Evolutionary conservation across 2,113 vertebrate species (phyloP).

Genomic region (Arizona elegans): DNA sequence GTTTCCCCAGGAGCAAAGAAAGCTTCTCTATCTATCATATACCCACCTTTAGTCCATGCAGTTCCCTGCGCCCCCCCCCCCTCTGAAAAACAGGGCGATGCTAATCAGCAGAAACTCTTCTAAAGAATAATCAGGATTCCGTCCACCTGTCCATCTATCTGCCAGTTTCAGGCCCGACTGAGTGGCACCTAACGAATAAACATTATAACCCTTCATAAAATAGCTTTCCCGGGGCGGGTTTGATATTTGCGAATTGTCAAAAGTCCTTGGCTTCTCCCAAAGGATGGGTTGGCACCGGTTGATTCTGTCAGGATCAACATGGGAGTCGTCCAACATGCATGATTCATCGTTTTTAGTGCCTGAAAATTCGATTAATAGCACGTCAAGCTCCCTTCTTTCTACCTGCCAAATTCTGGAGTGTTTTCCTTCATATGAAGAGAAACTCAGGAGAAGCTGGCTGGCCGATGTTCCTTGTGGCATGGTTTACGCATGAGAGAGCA

Average conservation of each 20-base stretch:
- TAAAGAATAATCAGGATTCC: not conserved
- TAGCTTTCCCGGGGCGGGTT: not conserved
- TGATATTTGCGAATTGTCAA: not conserved
- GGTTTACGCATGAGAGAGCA: no score
- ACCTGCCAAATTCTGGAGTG: not conserved
- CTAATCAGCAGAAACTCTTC: not conserved
- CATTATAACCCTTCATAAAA: not conserved
- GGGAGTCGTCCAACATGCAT: not conserved
- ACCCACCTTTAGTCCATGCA: not conserved
- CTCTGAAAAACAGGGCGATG: not conserved
- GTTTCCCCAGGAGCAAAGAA: not conserved
- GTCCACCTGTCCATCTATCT: not conserved
- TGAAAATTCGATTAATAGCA: not conserved
- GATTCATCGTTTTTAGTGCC: not conserved
- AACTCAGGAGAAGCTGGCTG: not conserved
- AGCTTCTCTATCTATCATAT: accelerated
- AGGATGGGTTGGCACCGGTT: not conserved
- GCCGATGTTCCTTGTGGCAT: no score
- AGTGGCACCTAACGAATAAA: not conserved
- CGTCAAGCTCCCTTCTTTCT: not conserved
- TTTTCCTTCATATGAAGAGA: not conserved
- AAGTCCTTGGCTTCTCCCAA: not conserved
- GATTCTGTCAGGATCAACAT: not conserved
- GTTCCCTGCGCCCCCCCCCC: not conserved
- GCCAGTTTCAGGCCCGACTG: not conserved